Evolutionary conservation across 2,888 invertebrate species (phyloP).

Genomic region (Spilarctia lutea): DNA sequence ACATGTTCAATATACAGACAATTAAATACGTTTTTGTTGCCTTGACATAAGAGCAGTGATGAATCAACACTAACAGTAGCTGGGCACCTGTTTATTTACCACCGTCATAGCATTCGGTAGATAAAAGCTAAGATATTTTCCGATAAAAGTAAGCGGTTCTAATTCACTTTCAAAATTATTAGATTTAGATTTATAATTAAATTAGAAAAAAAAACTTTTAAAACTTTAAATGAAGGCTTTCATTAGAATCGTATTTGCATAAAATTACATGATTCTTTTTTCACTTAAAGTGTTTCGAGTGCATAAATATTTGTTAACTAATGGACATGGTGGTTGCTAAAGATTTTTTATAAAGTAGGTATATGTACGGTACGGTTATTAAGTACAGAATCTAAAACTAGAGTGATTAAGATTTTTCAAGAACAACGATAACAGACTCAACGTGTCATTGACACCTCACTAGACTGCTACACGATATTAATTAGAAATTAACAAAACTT

Average conservation of each 20-base stretch:
- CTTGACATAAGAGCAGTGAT: constrained; percentile 9
- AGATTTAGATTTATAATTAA: too few relatives aligned
- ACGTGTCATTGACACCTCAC: background rate
- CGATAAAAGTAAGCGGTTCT: background rate
- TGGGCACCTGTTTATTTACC: background rate
- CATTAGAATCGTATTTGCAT: too few relatives aligned
- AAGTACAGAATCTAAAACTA: too few relatives aligned
- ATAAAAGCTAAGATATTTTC: background rate
- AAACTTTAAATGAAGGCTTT: too few relatives aligned
- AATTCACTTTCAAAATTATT: background rate
- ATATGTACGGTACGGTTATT: too few relatives aligned
- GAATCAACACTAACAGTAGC: constrained; percentile 8
- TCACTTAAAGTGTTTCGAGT: too few relatives aligned
- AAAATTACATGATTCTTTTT: too few relatives aligned
- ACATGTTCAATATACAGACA: background rate
- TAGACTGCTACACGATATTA: background rate
- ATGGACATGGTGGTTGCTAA: too few relatives aligned
- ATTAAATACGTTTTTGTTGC: background rate
- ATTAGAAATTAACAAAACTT: background rate
- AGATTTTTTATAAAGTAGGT: too few relatives aligned
- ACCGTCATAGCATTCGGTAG: background rate
- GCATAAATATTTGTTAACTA: too few relatives aligned
- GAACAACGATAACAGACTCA: background rate
- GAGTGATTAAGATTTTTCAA: background rate
- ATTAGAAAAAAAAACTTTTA: too few relatives aligned